Evolutionary conservation across 2,113 vertebrate species (phyloP).

Genomic region (Pseudopipra pipra): DNA sequence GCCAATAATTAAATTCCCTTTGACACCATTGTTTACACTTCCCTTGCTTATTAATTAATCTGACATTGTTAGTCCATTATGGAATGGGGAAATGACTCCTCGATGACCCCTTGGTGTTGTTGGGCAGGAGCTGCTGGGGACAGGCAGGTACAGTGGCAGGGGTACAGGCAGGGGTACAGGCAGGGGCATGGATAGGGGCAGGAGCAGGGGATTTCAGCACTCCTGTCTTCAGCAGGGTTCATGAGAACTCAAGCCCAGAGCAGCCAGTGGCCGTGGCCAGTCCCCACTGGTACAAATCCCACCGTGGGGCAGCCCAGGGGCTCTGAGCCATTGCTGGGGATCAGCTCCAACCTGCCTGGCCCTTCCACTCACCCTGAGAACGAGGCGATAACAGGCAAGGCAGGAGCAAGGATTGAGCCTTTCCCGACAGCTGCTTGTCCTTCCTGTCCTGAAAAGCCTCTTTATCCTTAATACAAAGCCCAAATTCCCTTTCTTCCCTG

Average conservation of each 20-base stretch:
- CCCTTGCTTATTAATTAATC: constrained; percentile 40
- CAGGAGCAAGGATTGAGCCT: not conserved
- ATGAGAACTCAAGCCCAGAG: not conserved
- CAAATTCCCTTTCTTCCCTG: not conserved
- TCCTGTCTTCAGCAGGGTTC: not conserved
- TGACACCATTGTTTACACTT: constrained; percentile 41
- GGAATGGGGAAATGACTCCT: not conserved
- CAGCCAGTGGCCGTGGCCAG: not conserved
- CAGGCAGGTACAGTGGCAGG: not conserved
- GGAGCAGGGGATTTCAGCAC: not conserved
- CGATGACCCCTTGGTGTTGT: fast-evolving
- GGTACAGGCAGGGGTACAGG: not conserved
- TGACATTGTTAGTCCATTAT: not conserved
- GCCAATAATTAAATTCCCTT: constrained; percentile 66
- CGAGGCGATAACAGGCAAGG: too few relatives aligned
- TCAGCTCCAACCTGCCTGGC: not conserved
- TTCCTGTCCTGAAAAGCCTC: not conserved
- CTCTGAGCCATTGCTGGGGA: not conserved
- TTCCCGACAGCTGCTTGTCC: not conserved
- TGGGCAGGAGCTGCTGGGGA: not conserved
- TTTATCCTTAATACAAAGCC: not conserved
- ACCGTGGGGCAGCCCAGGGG: not conserved
- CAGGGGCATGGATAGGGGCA: fast-evolving
- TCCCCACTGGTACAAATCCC: too few relatives aligned
- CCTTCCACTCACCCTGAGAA: not conserved